A percentile compares a stretch with the other conserved stretches of the same genome.
Conservation (phyloP, 2,888 invertebrate species). For the Cerastis rubricosa region DNA sequence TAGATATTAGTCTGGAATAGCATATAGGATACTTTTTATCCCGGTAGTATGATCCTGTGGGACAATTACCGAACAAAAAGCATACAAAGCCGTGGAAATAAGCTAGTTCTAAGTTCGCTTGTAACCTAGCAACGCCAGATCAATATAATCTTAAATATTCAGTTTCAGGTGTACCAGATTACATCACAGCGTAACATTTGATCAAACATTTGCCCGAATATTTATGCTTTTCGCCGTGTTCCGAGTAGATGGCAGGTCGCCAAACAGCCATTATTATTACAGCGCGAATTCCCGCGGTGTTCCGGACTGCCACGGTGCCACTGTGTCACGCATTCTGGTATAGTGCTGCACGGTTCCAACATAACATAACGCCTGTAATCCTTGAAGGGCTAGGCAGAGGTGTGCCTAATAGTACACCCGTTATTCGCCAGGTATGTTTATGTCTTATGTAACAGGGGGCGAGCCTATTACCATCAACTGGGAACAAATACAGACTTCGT, state of each 20-base stretch:
- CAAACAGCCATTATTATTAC: slow-evolving; percentile 66
- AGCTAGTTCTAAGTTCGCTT: background rate
- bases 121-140: slow-evolving; percentile 30
- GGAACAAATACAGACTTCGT: no score
- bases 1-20: no score
- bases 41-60: no score
- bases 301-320: slow-evolving; percentile 55
- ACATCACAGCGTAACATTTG: slow-evolving; percentile 63
- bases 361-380: no score
- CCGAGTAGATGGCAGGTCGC: slow-evolving; percentile 65
- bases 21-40: no score
- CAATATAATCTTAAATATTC: slow-evolving; percentile 40
- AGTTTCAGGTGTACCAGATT: slow-evolving; percentile 58
- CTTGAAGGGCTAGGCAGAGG: no score
- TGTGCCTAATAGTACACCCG: no score
- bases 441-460: no score
- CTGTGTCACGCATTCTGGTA: slow-evolving; percentile 58
- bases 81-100: no score
- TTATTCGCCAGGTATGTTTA: no score
- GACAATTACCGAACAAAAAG: no score
- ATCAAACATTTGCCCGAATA: slow-evolving; percentile 67
- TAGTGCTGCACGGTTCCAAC: background rate
- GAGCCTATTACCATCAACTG: no score
- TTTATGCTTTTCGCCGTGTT: slow-evolving; percentile 64
- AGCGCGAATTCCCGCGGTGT: slow-evolving; percentile 64